phyloP scores from a whole-genome alignment of 2,888 invertebrate species.

The Ctenicera cuprea region DNA sequence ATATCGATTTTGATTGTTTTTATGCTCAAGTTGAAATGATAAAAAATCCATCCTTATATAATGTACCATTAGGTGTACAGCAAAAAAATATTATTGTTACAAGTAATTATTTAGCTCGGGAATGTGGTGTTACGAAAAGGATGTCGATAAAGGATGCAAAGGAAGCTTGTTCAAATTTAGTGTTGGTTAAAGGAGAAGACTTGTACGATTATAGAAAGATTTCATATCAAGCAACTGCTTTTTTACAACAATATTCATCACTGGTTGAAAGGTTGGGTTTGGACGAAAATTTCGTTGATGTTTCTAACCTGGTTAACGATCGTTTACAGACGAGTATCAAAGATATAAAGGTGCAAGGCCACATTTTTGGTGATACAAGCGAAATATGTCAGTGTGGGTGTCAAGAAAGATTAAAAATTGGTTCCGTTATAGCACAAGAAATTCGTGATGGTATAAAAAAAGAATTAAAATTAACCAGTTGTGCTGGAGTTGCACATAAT shows the following conservation, averaged over 20 bases:
- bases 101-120: slow-evolving; percentile 88
- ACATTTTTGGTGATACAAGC: slow-evolving; percentile 76
- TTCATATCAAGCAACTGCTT: slow-evolving; percentile 84
- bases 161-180: slow-evolving; percentile 83
- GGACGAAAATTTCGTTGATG: slow-evolving; percentile 91
- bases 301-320: slow-evolving; percentile 80
- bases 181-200: slow-evolving; percentile 89
- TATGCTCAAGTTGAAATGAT: slow-evolving; percentile 92
- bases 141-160: slow-evolving; percentile 86
- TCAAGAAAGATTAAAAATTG: slow-evolving; percentile 80
- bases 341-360: slow-evolving; percentile 73
- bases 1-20: slow-evolving; percentile 89
- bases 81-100: slow-evolving; percentile 91
- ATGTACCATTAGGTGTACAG: slow-evolving; percentile 85
- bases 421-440: slow-evolving; percentile 84
- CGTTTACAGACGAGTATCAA: slow-evolving; percentile 66
- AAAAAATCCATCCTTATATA: slow-evolving; percentile 80
- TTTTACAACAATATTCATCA: slow-evolving; percentile 83
- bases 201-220: slow-evolving; percentile 86
- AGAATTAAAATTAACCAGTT: slow-evolving; percentile 84
- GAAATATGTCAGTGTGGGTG: slow-evolving; percentile 85
- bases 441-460: slow-evolving; percentile 82
- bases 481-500: slow-evolving; percentile 90
- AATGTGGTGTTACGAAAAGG: slow-evolving; percentile 85
- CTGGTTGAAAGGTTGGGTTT: slow-evolving; percentile 88